phyloP scores from a whole-genome alignment of 2,888 invertebrate species.

The Chaetogeoica ovagalla region DNA sequence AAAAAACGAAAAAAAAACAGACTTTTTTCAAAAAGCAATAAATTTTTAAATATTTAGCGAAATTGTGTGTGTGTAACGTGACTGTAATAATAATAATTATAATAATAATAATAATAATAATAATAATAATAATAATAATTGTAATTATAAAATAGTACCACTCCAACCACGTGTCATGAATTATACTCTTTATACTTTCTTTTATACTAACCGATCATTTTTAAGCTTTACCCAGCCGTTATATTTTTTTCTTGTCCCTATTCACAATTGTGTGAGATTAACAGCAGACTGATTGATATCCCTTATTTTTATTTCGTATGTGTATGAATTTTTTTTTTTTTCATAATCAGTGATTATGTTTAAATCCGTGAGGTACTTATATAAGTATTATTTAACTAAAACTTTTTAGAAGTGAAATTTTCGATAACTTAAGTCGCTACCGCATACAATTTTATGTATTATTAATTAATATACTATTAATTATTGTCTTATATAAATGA shows the following conservation, averaged over 20 bases:
- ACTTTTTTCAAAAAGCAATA: conserved; percentile 48
- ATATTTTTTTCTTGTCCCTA: too few species aligned
- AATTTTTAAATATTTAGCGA: conserved; percentile 21
- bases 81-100: neutral
- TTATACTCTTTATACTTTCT: neutral
- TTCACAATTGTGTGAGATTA: conserved; percentile 20
- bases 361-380: too few species aligned
- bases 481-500: conserved; percentile 15
- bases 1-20: too few species aligned
- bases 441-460: conserved; percentile 3
- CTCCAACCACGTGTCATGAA: neutral
- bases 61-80: conserved; percentile 7
- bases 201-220: conserved; percentile 14
- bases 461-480: conserved; percentile 1
- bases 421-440: neutral
- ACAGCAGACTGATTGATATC: conserved; percentile 44
- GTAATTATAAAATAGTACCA: neutral
- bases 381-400: neutral
- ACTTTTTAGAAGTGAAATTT: conserved; percentile 7
- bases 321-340: conserved; percentile 18
- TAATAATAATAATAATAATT: neutral
- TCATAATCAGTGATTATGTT: neutral
- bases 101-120: neutral
- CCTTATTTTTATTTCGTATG: conserved; percentile 28
- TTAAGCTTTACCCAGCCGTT: neutral